A percentile compares a stretch with the other conserved stretches of the same genome.
Evolutionary conservation across 2,888 invertebrate species (phyloP).

Genomic region (Orgyia antiqua): DNA sequence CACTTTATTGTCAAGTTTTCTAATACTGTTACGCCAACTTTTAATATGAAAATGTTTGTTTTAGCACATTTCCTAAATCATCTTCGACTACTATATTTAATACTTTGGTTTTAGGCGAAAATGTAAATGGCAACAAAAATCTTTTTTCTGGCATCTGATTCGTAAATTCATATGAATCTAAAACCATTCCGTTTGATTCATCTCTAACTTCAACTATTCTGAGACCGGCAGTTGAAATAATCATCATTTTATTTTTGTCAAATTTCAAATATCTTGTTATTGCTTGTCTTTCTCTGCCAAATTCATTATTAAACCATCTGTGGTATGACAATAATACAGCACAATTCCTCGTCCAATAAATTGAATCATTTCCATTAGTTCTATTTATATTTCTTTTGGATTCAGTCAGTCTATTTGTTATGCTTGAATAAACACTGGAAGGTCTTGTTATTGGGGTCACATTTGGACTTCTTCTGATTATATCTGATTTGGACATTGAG

Average conservation of each 20-base stretch:
- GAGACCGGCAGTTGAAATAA: slow-evolving; percentile 80
- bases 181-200: slow-evolving; percentile 78
- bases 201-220: slow-evolving; percentile 82
- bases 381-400: slow-evolving; percentile 63
- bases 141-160: slow-evolving; percentile 76
- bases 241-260: slow-evolving; percentile 77
- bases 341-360: slow-evolving; percentile 81
- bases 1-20: slow-evolving; percentile 62
- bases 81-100: slow-evolving; percentile 82
- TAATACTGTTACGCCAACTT: slow-evolving; percentile 18
- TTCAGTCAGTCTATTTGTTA: slow-evolving; percentile 63
- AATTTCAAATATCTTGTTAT: slow-evolving; percentile 73
- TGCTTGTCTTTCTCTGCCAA: slow-evolving; percentile 73
- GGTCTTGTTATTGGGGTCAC: slow-evolving; percentile 74
- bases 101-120: slow-evolving; percentile 65
- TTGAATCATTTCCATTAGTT: slow-evolving; percentile 72
- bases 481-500: slow-evolving; percentile 65
- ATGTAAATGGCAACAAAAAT: slow-evolving; percentile 76
- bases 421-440: slow-evolving; percentile 68
- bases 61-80: slow-evolving; percentile 82
- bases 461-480: slow-evolving; percentile 67
- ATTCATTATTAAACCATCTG: slow-evolving; percentile 78
- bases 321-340: slow-evolving; percentile 82
- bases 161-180: slow-evolving; percentile 81
- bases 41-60: slow-evolving; percentile 79